These are phyloP conservation scores for Anguilla pacifica DNA, from an alignment of 2,797 vertebrate genomes.

Conservation along the genomic window DNA sequence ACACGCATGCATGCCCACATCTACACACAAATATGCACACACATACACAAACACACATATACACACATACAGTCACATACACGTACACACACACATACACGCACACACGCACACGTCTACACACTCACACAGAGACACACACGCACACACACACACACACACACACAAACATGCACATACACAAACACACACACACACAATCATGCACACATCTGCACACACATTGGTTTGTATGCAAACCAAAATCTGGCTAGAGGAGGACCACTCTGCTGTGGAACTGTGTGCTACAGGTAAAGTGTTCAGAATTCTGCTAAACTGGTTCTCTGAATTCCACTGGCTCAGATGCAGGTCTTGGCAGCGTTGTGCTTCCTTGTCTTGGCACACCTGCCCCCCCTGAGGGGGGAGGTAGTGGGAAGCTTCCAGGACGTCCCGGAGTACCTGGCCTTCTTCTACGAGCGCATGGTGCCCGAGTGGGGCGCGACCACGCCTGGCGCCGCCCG, in stretches of 20 bases:
- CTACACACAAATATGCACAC: no score
- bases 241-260: not conserved
- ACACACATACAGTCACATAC: no score
- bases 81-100: no score
- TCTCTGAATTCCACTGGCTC: not conserved
- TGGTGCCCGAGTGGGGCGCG: slow-evolving; percentile 63
- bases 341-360: slow-evolving; percentile 19
- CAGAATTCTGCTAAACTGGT: not conserved
- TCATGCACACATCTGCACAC: no score
- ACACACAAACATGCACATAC: no score
- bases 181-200: no score
- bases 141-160: no score
- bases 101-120: no score
- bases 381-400: slow-evolving; percentile 16
- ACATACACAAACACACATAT: not conserved
- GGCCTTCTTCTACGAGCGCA: slow-evolving; percentile 66
- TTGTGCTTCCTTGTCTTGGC: slow-evolving; percentile 26
- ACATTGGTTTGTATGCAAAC: not conserved
- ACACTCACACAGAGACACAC: no score
- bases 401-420: slow-evolving; percentile 48
- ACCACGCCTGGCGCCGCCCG: slow-evolving; percentile 43
- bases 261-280: not conserved
- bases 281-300: not conserved
- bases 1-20: no score
- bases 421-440: slow-evolving; percentile 64